These are phyloP conservation scores for Timema cristinae DNA, from an alignment of 2,888 invertebrate species.

Conservation along the genomic window DNA sequence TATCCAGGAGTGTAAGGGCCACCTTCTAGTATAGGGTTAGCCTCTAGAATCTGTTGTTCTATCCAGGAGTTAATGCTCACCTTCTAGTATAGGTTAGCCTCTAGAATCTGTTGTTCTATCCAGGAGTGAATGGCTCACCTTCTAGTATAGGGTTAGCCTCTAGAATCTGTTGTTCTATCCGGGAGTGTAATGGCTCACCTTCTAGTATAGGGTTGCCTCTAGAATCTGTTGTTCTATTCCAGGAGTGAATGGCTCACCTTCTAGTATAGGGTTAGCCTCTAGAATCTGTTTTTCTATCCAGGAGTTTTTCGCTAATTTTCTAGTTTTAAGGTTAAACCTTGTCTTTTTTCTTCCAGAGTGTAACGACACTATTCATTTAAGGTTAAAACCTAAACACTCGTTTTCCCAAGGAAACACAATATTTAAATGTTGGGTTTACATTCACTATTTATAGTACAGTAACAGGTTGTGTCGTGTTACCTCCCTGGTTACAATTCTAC, in stretches of 20 bases:
- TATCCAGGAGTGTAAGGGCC: slow-evolving; percentile 90
- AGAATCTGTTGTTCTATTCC: slow-evolving; percentile 98
- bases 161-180: too few species aligned
- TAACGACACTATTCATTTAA: slow-evolving; percentile 66
- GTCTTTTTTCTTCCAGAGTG: slow-evolving; percentile 99
- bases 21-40: slow-evolving; percentile 75
- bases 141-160: too few species aligned
- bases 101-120: slow-evolving; percentile 99
- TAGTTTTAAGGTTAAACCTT: slow-evolving; percentile 86
- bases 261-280: slow-evolving; percentile 93
- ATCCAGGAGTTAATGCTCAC: slow-evolving; percentile 97
- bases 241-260: slow-evolving; percentile 87
- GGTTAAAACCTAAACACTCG: slow-evolving; percentile 7
- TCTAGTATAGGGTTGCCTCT: too few species aligned
- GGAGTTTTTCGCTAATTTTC: slow-evolving; percentile 74
- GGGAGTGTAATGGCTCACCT: too few species aligned
- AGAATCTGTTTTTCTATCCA: slow-evolving; percentile 98
- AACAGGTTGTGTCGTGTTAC: too few species aligned
- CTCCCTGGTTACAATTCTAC: too few species aligned
- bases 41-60: slow-evolving; percentile 95
- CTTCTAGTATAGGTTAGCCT: too few species aligned
- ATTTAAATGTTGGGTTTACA: too few species aligned
- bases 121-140: slow-evolving; percentile 99
- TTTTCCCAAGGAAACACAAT: not conserved
- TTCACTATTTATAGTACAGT: too few species aligned